Evolutionary conservation across 2,113 vertebrate species (phyloP).

Genomic region (Thamnophis sirtalis): DNA sequence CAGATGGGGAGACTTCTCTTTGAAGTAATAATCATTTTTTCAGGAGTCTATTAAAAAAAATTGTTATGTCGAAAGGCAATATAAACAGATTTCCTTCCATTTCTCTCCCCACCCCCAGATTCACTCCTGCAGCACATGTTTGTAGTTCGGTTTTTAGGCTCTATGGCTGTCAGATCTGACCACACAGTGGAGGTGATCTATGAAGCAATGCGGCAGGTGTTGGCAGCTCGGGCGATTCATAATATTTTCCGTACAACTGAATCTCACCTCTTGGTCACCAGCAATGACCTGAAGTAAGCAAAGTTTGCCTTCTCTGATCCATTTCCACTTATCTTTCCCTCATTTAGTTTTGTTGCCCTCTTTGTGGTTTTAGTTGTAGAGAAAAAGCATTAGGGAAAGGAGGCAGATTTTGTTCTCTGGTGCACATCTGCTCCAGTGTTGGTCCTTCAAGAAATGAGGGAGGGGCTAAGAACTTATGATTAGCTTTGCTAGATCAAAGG

Average conservation of each 20-base stretch:
- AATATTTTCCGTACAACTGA: slow-evolving; percentile 96
- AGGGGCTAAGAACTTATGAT: background rate
- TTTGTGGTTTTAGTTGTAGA: background rate
- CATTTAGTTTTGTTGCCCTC: background rate
- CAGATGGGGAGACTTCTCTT: background rate
- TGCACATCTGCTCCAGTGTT: background rate
- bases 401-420: background rate
- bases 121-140: slow-evolving; percentile 93
- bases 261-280: slow-evolving; percentile 93
- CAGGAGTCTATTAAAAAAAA: background rate
- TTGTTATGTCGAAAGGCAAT: background rate
- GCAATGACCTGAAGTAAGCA: slow-evolving; percentile 79
- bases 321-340: background rate
- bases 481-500: background rate
- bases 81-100: background rate
- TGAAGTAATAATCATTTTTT: background rate
- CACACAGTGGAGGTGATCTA: slow-evolving; percentile 86
- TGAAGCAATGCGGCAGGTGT: slow-evolving; percentile 95
- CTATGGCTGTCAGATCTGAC: slow-evolving; percentile 88
- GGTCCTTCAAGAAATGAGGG: background rate
- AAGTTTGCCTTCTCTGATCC: background rate
- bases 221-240: slow-evolving; percentile 94
- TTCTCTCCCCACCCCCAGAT: slow-evolving; percentile 71
- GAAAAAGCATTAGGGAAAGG: background rate
- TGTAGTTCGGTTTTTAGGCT: slow-evolving; percentile 89